Conservation (phyloP, 1,140 invertebrate genomes). For the Oscheius sp. region DNA sequence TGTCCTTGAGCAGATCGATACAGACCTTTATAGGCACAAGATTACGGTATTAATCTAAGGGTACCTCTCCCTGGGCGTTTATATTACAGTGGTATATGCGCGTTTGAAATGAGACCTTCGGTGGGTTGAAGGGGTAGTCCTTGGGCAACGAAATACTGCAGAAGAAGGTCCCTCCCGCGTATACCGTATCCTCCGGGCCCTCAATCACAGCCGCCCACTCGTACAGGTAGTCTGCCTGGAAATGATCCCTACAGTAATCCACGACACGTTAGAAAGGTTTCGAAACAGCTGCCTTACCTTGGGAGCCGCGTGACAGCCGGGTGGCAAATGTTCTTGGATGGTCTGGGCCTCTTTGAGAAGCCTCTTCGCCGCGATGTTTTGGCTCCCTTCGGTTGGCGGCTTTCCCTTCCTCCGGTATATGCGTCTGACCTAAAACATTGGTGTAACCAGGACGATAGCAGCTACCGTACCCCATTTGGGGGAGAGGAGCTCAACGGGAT, state of each 20-base stretch:
- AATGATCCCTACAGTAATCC: no score
- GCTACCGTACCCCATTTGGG: background rate
- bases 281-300: no score
- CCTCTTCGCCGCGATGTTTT: background rate
- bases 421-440: conserved; percentile 5
- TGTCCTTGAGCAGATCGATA: conserved; percentile 89
- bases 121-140: conserved; percentile 94
- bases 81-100: conserved; percentile 77
- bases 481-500: background rate
- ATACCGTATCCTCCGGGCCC: conserved; percentile 83
- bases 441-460: conserved; percentile 4
- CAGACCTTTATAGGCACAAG: conserved; percentile 88
- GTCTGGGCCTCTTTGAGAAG: background rate
- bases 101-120: conserved; percentile 76
- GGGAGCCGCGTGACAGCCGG: conserved; percentile 76
- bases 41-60: background rate
- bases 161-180: conserved; percentile 91
- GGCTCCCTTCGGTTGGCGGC: background rate
- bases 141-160: conserved; percentile 90
- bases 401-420: background rate
- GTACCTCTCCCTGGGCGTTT: background rate
- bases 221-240: conserved; percentile 92
- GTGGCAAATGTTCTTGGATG: background rate
- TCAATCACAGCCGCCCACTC: conserved; percentile 96
- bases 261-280: no score